Conservation (phyloP, 1,140 invertebrate species). For the Lepidurus apus region DNA sequence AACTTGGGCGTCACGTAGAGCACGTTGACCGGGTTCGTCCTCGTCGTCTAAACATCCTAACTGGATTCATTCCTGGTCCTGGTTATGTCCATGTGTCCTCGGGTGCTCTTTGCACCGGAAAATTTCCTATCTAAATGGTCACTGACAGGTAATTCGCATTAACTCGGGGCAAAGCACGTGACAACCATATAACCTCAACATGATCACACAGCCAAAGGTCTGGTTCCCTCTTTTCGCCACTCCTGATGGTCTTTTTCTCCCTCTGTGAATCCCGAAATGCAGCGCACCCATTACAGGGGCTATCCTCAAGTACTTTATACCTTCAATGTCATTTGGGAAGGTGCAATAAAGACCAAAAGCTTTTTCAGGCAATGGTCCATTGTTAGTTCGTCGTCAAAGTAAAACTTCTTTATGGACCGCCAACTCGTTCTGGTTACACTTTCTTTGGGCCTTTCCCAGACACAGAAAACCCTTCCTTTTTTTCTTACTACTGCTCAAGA, state of each 20-base stretch:
- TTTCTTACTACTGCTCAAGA: background rate
- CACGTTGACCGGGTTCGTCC: background rate
- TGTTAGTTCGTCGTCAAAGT: slow-evolving; percentile 21
- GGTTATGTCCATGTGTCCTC: background rate
- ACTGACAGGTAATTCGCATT: slow-evolving; percentile 17
- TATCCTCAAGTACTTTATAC: slow-evolving; percentile 18
- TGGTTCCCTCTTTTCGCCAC: background rate
- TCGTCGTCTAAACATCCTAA: slow-evolving; percentile 9
- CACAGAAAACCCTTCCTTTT: background rate
- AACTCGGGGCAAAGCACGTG: background rate
- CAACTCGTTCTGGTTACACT: background rate
- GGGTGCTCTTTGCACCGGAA: background rate
- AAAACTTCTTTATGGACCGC: slow-evolving; percentile 15
- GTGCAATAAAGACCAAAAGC: background rate
- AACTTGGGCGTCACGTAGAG: slow-evolving; percentile 3
- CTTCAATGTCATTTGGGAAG: slow-evolving; percentile 21
- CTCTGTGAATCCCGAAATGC: background rate
- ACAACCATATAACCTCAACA: slow-evolving; percentile 19
- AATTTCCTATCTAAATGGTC: slow-evolving; percentile 22
- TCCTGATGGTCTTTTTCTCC: background rate
- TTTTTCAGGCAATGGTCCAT: slow-evolving; percentile 6
- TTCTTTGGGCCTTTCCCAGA: background rate
- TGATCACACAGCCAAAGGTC: background rate
- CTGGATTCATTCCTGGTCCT: background rate
- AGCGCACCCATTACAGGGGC: background rate